Percentiles rank a stretch among this genome's conserved stretches.
These are phyloP conservation scores for Bujurquina vittata DNA, from an alignment of 2,113 vertebrate genomes.

Conservation along the genomic window DNA sequence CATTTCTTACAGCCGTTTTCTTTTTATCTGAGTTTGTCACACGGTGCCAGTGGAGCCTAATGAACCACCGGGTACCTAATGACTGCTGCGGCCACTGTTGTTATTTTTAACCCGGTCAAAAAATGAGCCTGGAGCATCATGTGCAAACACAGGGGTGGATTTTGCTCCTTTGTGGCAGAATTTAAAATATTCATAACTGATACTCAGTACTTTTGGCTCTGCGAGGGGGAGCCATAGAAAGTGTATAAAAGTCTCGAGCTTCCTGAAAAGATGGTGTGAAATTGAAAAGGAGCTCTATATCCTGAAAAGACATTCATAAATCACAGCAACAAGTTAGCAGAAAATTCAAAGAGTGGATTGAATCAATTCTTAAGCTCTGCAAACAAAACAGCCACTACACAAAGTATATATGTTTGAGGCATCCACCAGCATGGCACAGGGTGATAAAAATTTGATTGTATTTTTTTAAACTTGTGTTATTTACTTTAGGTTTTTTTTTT, in stretches of 20 bases:
- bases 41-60: slow-evolving; percentile 43
- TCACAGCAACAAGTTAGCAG: slow-evolving; percentile 32
- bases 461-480: neutral
- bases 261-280: slow-evolving; percentile 56
- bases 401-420: slow-evolving; percentile 7
- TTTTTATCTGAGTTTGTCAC: slow-evolving; percentile 44
- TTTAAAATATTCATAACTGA: slow-evolving; percentile 75
- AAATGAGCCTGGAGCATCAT: slow-evolving; percentile 48
- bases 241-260: slow-evolving; percentile 33
- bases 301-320: slow-evolving; percentile 56
- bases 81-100: slow-evolving; percentile 8
- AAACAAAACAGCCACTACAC: neutral
- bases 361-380: slow-evolving; percentile 18
- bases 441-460: slow-evolving; percentile 17
- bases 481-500: neutral
- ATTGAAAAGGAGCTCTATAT: slow-evolving; percentile 41
- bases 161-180: slow-evolving; percentile 56
- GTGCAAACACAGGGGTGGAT: slow-evolving; percentile 62
- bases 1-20: slow-evolving; percentile 29
- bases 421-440: neutral
- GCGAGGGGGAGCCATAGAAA: slow-evolving; percentile 53
- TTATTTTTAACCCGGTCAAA: slow-evolving; percentile 31
- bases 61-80: slow-evolving; percentile 34
- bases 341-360: slow-evolving; percentile 39
- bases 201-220: slow-evolving; percentile 52